Conservation (phyloP, 2,888 invertebrate genomes). For the Priocnemis perturbator region DNA sequence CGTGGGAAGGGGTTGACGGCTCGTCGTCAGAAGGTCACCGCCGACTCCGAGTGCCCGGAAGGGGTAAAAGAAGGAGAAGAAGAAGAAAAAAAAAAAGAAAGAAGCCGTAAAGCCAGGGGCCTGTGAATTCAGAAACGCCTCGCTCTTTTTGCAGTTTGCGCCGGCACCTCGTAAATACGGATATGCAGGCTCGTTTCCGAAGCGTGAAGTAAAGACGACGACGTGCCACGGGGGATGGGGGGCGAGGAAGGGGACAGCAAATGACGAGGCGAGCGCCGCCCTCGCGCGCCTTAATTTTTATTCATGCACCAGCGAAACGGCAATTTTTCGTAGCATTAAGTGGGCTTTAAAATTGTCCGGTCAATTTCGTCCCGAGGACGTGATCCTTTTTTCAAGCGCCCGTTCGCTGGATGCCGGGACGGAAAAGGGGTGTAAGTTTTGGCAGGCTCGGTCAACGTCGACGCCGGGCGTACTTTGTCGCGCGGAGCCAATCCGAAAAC, state of each 20-base stretch:
- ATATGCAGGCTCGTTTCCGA: slow-evolving; percentile 40
- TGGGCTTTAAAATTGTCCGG: slow-evolving; percentile 74
- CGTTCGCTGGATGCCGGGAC: slow-evolving; percentile 11
- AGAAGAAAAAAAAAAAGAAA: no score
- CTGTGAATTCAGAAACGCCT: slow-evolving; percentile 32
- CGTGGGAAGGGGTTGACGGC: slow-evolving; percentile 13
- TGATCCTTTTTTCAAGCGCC: slow-evolving; percentile 73
- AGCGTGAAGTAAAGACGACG: slow-evolving; percentile 11
- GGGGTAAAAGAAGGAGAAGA: slow-evolving; percentile 24
- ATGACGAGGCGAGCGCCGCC: neutral
- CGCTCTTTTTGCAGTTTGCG: slow-evolving; percentile 23
- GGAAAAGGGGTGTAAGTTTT: slow-evolving; percentile 22
- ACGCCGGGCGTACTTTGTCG: no score
- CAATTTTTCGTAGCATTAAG: slow-evolving; percentile 75
- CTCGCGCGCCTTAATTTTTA: slow-evolving; percentile 68
- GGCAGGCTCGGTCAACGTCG: neutral
- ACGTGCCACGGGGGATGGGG: slow-evolving; percentile 12
- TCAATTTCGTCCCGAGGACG: slow-evolving; percentile 73
- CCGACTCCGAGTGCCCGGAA: slow-evolving; percentile 17
- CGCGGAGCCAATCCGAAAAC: no score
- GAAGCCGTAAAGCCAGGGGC: neutral
- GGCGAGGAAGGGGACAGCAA: neutral
- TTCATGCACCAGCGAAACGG: slow-evolving; percentile 73
- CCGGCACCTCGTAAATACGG: slow-evolving; percentile 45
- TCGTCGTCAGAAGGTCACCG: slow-evolving; percentile 39